phyloP scores from a whole-genome alignment of 2,888 invertebrate genomes.

The Vannuccia rotundouncinata region DNA sequence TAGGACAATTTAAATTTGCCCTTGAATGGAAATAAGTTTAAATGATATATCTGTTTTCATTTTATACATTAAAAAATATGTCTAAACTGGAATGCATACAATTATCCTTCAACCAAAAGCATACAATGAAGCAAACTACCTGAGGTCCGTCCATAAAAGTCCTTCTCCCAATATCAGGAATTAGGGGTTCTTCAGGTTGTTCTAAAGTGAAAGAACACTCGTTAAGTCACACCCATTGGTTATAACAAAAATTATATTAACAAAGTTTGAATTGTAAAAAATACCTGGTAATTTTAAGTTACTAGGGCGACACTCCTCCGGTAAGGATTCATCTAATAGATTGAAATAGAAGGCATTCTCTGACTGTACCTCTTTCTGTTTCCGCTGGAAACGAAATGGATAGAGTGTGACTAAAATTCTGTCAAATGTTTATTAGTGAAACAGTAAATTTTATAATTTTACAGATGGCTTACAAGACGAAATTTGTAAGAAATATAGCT shows the following conservation, averaged over 20 bases:
- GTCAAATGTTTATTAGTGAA: not conserved
- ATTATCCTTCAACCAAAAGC: no score
- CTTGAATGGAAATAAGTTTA: no score
- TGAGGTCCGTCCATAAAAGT: not conserved
- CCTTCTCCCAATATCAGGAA: slow-evolving; percentile 9
- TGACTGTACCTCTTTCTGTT: slow-evolving; percentile 34
- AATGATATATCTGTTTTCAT: no score
- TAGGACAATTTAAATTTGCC: no score
- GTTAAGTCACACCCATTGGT: not conserved
- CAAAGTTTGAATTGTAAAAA: no score
- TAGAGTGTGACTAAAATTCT: not conserved
- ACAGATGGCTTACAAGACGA: slow-evolving; percentile 62
- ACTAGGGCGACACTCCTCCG: slow-evolving; percentile 16
- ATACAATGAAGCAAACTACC: no score
- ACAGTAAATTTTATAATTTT: not conserved
- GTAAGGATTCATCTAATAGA: slow-evolving; percentile 31
- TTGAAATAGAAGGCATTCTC: slow-evolving; percentile 35
- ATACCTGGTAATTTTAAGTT: not conserved
- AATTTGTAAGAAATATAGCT: slow-evolving; percentile 81
- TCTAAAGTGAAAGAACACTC: not conserved
- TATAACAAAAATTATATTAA: no score
- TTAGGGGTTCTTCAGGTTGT: not conserved
- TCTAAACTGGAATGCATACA: no score
- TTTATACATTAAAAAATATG: no score
- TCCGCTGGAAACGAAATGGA: slow-evolving; percentile 27